Percentiles rank a stretch among this genome's conserved stretches.
phyloP scores from a whole-genome alignment of 1,140 invertebrate species.

The Coelopa frigida region DNA sequence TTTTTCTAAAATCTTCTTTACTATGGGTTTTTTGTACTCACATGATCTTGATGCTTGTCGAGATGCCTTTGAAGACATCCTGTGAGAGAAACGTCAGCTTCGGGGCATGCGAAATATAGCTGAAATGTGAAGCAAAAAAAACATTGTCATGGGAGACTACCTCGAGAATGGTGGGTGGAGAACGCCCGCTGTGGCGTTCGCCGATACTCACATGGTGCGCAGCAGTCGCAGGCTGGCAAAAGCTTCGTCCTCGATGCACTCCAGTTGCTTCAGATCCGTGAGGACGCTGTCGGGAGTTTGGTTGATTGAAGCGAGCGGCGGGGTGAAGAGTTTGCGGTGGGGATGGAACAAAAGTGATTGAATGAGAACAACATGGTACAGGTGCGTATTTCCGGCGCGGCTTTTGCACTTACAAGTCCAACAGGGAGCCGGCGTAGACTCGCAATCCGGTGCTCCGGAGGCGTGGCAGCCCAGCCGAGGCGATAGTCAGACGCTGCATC shows the following conservation, averaged over 20 bases:
- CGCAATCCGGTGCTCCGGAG: slow-evolving; percentile 34
- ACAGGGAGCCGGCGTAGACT: slow-evolving; percentile 29
- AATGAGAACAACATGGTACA: not conserved
- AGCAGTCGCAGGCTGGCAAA: slow-evolving; percentile 45
- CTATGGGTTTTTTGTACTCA: slow-evolving; percentile 25
- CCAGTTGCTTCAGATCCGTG: slow-evolving; percentile 43
- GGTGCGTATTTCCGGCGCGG: not conserved
- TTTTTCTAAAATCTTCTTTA: not conserved
- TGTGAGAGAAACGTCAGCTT: slow-evolving; percentile 46
- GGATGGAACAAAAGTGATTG: not conserved
- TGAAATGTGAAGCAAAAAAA: slow-evolving; percentile 22
- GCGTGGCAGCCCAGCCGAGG: slow-evolving; percentile 33
- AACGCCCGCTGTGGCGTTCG: too few relatives aligned
- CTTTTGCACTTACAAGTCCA: slow-evolving; percentile 35
- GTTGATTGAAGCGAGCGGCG: not conserved
- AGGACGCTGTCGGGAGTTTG: slow-evolving; percentile 35
- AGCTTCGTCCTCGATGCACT: slow-evolving; percentile 45
- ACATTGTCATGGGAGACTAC: too few relatives aligned
- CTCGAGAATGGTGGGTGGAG: too few relatives aligned
- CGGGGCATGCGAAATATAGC: slow-evolving; percentile 50
- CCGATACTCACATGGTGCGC: slow-evolving; percentile 50
- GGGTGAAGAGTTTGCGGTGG: not conserved
- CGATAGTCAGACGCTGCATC: slow-evolving; percentile 35
- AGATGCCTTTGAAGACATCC: slow-evolving; percentile 45
- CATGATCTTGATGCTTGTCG: slow-evolving; percentile 47